Evolutionary conservation across 2,113 vertebrate species (phyloP).

Genomic region (Amia ocellicauda): DNA sequence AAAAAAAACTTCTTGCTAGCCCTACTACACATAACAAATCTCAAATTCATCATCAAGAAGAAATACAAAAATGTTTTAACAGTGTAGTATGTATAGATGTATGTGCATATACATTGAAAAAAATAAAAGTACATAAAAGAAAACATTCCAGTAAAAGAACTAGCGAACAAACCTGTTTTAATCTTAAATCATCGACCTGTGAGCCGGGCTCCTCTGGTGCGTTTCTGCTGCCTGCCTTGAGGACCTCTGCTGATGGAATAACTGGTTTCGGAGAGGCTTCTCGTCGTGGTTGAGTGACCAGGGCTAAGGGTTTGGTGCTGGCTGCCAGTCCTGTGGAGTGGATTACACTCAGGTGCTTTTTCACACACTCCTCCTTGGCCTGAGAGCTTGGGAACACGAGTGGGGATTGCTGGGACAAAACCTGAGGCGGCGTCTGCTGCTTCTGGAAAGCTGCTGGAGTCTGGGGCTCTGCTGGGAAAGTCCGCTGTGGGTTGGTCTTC

Average conservation of each 20-base stretch:
- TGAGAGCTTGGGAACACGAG: slow-evolving; percentile 80
- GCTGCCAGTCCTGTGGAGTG: slow-evolving; percentile 81
- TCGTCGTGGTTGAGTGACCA: slow-evolving; percentile 77
- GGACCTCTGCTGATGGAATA: slow-evolving; percentile 66
- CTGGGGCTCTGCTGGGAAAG: slow-evolving; percentile 69
- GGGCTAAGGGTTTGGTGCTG: slow-evolving; percentile 74
- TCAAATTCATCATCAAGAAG: too few relatives aligned
- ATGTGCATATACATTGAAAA: too few relatives aligned
- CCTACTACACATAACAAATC: too few relatives aligned
- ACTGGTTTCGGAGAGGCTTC: slow-evolving; percentile 75
- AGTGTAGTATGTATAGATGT: too few relatives aligned
- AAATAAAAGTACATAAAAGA: too few relatives aligned
- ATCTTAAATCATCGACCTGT: slow-evolving; percentile 70
- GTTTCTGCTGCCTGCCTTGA: slow-evolving; percentile 76
- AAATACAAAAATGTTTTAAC: too few relatives aligned
- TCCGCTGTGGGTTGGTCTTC: slow-evolving; percentile 74
- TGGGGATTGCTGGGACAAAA: slow-evolving; percentile 75
- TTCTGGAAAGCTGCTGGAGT: slow-evolving; percentile 71
- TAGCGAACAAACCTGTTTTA: slow-evolving; percentile 73
- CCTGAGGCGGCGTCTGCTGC: slow-evolving; percentile 74
- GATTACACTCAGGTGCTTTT: slow-evolving; percentile 90
- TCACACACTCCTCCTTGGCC: slow-evolving; percentile 76
- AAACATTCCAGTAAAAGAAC: background rate
- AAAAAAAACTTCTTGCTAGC: too few relatives aligned
- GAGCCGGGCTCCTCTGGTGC: slow-evolving; percentile 65